Evolutionary conservation across 2,888 invertebrate species (phyloP).

Genomic region (Hydropsyche betteni): DNA sequence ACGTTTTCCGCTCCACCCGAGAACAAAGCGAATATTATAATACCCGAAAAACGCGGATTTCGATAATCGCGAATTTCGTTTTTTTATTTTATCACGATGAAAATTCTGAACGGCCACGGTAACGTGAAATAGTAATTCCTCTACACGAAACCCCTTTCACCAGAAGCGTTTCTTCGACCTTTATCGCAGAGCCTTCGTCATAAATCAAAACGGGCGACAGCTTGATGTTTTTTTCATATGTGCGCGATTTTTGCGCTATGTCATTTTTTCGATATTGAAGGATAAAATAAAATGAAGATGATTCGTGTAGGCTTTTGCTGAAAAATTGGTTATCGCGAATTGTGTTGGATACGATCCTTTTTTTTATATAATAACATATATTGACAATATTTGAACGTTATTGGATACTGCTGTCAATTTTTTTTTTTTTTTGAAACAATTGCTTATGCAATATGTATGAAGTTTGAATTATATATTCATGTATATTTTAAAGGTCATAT

Average conservation of each 20-base stretch:
- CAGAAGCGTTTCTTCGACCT: conserved; percentile 4
- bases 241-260: not conserved
- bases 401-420: too few species aligned
- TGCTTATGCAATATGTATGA: too few species aligned
- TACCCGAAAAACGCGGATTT: not conserved
- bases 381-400: too few species aligned
- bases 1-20: not conserved
- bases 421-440: too few species aligned
- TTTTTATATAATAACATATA: too few species aligned
- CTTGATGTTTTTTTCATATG: conserved; percentile 13
- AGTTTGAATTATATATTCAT: too few species aligned
- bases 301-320: too few species aligned
- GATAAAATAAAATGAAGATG: too few species aligned
- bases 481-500: too few species aligned
- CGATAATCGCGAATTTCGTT: not conserved
- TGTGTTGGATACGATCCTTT: too few species aligned
- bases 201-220: conserved; percentile 16
- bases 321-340: too few species aligned
- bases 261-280: conserved; percentile 6
- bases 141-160: conserved; percentile 29
- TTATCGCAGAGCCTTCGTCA: conserved; percentile 14
- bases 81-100: not conserved
- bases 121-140: conserved; percentile 14
- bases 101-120: not conserved
- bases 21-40: conserved; percentile 3